Percentiles rank a stretch among this genome's conserved stretches.
These are phyloP conservation scores for Caenorhabditis wallacei DNA, from an alignment of 2,888 invertebrate genomes.

Conservation along the genomic window DNA sequence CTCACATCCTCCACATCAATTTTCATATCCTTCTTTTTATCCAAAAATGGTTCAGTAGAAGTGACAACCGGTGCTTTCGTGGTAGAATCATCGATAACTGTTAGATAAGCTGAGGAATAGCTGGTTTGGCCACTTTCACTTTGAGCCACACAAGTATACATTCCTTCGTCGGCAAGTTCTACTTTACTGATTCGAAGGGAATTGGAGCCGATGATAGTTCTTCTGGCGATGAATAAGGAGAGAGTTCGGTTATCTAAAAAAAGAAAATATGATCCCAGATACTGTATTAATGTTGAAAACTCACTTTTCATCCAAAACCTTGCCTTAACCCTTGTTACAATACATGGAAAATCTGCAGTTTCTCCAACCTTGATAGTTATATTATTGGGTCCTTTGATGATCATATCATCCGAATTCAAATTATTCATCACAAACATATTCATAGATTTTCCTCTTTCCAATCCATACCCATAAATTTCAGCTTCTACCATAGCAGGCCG, in stretches of 20 bases:
- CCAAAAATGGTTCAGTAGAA: slow-evolving; percentile 68
- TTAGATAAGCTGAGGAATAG: slow-evolving; percentile 68
- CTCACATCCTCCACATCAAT: slow-evolving; percentile 67
- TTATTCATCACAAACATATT: slow-evolving; percentile 66
- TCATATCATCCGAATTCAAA: slow-evolving; percentile 52
- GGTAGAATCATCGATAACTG: slow-evolving; percentile 57
- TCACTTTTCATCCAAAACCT: slow-evolving; percentile 72
- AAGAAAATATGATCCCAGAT: not conserved
- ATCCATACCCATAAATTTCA: slow-evolving; percentile 79
- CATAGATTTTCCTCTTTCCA: slow-evolving; percentile 77
- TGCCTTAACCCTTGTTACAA: slow-evolving; percentile 63
- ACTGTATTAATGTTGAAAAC: too few species aligned
- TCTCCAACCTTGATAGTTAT: slow-evolving; percentile 67
- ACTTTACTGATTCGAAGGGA: slow-evolving; percentile 68
- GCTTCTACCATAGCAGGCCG: slow-evolving; percentile 82
- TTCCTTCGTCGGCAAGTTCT: slow-evolving; percentile 72
- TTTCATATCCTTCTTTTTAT: slow-evolving; percentile 63
- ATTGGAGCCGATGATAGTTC: slow-evolving; percentile 66
- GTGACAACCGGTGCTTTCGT: slow-evolving; percentile 37
- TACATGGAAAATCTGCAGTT: slow-evolving; percentile 68
- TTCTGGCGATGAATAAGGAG: slow-evolving; percentile 30
- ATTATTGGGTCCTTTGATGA: slow-evolving; percentile 72
- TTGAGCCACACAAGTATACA: slow-evolving; percentile 76
- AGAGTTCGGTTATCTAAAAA: slow-evolving; percentile 41
- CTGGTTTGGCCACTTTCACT: slow-evolving; percentile 51